Conservation (phyloP, 1,140 invertebrate genomes). For the Leguminivora glycinivorella region DNA sequence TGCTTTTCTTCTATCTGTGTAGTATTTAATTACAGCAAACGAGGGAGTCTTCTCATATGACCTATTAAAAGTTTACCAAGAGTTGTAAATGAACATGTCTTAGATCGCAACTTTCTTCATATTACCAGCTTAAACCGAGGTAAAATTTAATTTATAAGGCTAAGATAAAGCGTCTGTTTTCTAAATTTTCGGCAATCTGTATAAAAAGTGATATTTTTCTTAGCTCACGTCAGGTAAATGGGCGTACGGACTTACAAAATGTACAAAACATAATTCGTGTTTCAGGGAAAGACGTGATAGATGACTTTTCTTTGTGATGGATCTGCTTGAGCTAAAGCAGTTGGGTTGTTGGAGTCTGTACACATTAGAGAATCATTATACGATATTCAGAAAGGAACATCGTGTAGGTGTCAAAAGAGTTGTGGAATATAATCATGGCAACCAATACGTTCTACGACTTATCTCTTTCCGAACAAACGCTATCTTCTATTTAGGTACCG, state of each 20-base stretch:
- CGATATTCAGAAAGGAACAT: too few relatives aligned
- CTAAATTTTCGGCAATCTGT: too few relatives aligned
- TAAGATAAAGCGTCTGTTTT: too few relatives aligned
- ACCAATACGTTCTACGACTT: too few relatives aligned
- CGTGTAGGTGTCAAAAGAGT: too few relatives aligned
- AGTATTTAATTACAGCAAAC: not conserved
- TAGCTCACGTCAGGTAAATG: not conserved
- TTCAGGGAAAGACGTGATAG: not conserved
- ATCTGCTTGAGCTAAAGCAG: not conserved
- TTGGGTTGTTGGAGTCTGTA: not conserved
- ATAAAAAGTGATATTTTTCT: not conserved
- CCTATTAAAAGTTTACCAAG: not conserved
- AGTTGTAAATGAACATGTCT: not conserved
- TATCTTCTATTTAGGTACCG: too few relatives aligned
- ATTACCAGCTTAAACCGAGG: too few relatives aligned
- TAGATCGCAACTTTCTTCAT: too few relatives aligned
- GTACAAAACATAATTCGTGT: not conserved
- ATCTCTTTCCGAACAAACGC: too few relatives aligned
- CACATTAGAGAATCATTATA: too few relatives aligned
- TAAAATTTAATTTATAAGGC: too few relatives aligned
- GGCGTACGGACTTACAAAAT: not conserved
- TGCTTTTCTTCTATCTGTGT: not conserved
- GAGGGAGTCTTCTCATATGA: not conserved
- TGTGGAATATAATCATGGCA: too few relatives aligned
- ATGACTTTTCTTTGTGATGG: not conserved